Evolutionary conservation across 1,140 invertebrate genomes (phyloP), one percentile per base, ranked within the genome.

Genomic region (Mya arenaria): DNA sequence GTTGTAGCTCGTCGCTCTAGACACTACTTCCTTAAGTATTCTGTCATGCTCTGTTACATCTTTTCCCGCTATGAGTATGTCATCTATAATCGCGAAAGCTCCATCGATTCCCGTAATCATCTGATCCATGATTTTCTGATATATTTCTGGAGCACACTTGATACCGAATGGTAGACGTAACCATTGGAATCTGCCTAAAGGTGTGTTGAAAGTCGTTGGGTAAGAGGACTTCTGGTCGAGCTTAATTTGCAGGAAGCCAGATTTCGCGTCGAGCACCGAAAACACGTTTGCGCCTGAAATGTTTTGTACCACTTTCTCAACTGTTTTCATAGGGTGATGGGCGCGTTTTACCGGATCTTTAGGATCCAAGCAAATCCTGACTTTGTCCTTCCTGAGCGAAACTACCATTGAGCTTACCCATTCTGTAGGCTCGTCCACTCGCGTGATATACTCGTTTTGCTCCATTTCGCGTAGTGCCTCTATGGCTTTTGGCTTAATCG

Each of bases 91-190:
- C 3, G 89, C 72, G 52, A 60, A 32, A 25, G 80, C 72, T 15
- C 68, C 68, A 0, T 30, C 86, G 44, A 62, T n/a, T 34, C 39
- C 58, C 65, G 63, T 23, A 8, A 86, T 56, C 30, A 90, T 60
- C 8, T 88, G 65, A 72, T 92, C 89, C 73, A 94, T 93, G 8
- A 88, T 88, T 37, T 85, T 82, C 80, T 93, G 92, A 84, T 93
- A 94, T 48, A 93, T 93, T 34, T 91, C 92, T 36, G 92, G 93
- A n/a, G 71, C 65, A 15, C 48, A 80, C 10, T 65, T 77, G 39
- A 86, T 83, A 4, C 83, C 85, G 65, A 86, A 85, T 15, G 81
- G 85, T 15, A 85, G n/a, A 19, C 60, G 17, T 30, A 85, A 37
- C 73, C 80, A 87, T 34, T 75, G n/a, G 55, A 82, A 87, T 23